phyloP scores from a whole-genome alignment of 2,113 vertebrate genomes.

The Eptesicus fuscus region DNA sequence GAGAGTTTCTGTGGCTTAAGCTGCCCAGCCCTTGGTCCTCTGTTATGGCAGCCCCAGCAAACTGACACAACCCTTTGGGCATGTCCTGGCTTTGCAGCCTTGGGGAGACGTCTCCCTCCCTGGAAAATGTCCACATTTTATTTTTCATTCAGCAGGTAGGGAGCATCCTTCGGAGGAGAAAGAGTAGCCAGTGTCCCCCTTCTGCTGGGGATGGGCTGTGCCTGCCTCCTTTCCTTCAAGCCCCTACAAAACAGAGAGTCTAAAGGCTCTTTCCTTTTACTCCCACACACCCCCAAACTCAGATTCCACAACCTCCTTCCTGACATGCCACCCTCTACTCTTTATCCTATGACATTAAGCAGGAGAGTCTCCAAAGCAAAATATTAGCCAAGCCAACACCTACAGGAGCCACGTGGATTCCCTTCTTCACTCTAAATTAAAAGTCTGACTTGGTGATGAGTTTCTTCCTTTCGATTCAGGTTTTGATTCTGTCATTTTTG shows the following conservation, averaged over 20 bases:
- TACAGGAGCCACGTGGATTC: not conserved
- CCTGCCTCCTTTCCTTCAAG: not conserved
- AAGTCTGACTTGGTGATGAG: not conserved
- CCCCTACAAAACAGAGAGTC: not conserved
- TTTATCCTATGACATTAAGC: not conserved
- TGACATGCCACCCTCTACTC: not conserved
- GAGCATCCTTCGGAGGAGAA: not conserved
- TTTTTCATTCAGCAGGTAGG: not conserved
- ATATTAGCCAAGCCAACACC: not conserved
- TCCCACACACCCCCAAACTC: not conserved
- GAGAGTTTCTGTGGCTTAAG: not conserved
- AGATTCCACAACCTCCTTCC: not conserved
- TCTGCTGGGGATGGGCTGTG: not conserved
- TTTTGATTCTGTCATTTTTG: not conserved
- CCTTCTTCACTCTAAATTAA: not conserved
- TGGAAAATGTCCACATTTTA: not conserved
- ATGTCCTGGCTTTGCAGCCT: not conserved
- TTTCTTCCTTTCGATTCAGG: not conserved
- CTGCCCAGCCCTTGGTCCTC: rapidly evolving
- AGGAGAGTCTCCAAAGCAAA: not conserved
- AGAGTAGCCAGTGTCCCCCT: not conserved
- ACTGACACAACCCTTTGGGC: not conserved
- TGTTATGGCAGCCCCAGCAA: not conserved
- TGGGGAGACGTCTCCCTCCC: rapidly evolving
- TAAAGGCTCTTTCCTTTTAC: not conserved